These are phyloP conservation scores for Drosophila kuntzei DNA, from an alignment of 2,888 invertebrate species.

Conservation along the genomic window DNA sequence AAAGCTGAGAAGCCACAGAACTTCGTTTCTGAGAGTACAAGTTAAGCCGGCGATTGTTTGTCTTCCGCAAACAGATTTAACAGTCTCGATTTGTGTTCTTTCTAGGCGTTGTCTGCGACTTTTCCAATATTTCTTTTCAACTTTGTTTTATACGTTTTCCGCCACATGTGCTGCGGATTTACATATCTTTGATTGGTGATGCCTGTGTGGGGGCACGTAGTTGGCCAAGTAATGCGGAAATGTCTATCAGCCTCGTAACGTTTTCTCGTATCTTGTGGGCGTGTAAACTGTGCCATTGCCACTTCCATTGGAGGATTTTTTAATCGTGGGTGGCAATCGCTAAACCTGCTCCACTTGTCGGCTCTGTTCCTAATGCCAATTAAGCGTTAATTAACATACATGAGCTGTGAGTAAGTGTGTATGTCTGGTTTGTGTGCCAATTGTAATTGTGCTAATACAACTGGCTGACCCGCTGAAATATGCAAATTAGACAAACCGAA, in stretches of 20 bases:
- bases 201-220: conserved; percentile 24
- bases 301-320: conserved; percentile 10
- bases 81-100: conserved; percentile 20
- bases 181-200: conserved; percentile 19
- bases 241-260: conserved; percentile 22
- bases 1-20: conserved; percentile 57
- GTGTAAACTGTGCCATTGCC: conserved; percentile 63
- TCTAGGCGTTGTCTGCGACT: conserved; percentile 17
- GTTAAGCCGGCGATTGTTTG: conserved; percentile 34
- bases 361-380: conserved; percentile 57
- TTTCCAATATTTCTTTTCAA: conserved; percentile 41
- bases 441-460: conserved; percentile 50
- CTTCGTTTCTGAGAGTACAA: conserved; percentile 28
- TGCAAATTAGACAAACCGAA: conserved; percentile 24
- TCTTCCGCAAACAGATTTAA: conserved; percentile 66
- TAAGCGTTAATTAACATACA: conserved; percentile 76
- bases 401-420: conserved; percentile 9
- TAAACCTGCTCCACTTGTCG: conserved; percentile 60
- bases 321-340: conserved; percentile 32
- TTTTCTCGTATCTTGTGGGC: conserved; percentile 26
- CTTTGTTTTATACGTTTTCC: conserved; percentile 8
- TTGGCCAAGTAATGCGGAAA: conserved; percentile 57
- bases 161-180: conserved; percentile 39
- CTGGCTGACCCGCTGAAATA: conserved; percentile 17
- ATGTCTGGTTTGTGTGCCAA: conserved; percentile 22